These are phyloP conservation scores for Eupithecia tripunctaria DNA, from an alignment of 2,888 invertebrate species.

Conservation along the genomic window DNA sequence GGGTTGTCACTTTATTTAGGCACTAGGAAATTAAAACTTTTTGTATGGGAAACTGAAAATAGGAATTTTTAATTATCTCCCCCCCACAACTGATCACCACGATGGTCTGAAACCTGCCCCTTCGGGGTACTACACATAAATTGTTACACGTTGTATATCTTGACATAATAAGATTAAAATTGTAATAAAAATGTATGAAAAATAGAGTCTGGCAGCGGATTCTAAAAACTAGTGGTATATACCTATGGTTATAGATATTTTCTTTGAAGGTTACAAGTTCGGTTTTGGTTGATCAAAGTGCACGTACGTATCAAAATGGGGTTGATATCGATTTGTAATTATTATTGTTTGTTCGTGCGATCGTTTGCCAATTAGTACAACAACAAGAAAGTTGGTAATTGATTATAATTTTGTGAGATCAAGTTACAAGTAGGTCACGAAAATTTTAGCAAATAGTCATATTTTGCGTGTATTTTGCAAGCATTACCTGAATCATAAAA, in stretches of 20 bases:
- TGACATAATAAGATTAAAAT: background rate
- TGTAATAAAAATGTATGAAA: background rate
- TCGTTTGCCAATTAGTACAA: background rate
- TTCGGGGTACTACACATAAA: too few relatives aligned
- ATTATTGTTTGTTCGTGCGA: conserved; percentile 4
- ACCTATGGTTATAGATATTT: background rate
- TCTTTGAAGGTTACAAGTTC: background rate
- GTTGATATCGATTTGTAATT: background rate
- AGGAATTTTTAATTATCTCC: too few relatives aligned
- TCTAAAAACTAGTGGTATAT: background rate
- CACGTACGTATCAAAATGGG: background rate
- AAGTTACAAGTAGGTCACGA: background rate
- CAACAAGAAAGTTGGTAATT: background rate
- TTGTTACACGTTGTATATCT: too few relatives aligned
- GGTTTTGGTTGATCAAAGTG: background rate
- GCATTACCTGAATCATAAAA: background rate
- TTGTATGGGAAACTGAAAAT: too few relatives aligned
- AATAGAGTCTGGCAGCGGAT: background rate
- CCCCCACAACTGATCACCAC: too few relatives aligned
- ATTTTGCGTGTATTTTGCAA: background rate
- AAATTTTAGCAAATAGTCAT: background rate
- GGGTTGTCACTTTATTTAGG: too few relatives aligned
- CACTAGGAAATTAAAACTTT: too few relatives aligned
- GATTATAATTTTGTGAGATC: background rate
- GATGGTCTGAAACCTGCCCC: too few relatives aligned